A percentile compares a stretch with the other conserved stretches of the same genome.
Evolutionary conservation across 2,113 vertebrate genomes (phyloP).

Genomic region (Neolamprologus kungweensis): DNA sequence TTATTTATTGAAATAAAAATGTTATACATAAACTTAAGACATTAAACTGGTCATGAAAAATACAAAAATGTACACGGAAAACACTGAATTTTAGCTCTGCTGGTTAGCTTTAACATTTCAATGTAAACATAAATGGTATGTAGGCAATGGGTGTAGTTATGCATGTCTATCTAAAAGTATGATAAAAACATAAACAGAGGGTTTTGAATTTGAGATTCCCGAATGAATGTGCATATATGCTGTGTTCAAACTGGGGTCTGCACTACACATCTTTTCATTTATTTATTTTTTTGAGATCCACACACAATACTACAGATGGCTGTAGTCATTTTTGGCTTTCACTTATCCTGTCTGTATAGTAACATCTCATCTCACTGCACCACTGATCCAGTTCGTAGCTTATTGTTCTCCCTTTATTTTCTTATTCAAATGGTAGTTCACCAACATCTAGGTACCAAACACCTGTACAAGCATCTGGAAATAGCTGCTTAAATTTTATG

Average conservation of each 20-base stretch:
- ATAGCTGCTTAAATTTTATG: fast-evolving
- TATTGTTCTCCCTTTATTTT: neutral
- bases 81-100: neutral
- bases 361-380: neutral
- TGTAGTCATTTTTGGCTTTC: neutral
- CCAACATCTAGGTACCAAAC: neutral
- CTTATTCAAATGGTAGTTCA: neutral
- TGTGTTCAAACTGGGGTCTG: neutral
- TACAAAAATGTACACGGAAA: neutral
- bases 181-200: neutral
- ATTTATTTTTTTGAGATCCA: neutral
- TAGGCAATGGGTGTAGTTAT: fast-evolving
- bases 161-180: fast-evolving
- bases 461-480: neutral
- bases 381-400: neutral
- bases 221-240: fast-evolving
- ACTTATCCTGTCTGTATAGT: neutral
- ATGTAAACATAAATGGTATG: neutral
- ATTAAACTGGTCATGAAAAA: neutral
- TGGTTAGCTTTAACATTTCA: neutral
- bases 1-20: neutral
- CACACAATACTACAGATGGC: neutral
- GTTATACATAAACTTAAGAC: neutral
- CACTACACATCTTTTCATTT: neutral
- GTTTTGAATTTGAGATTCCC: neutral